Percentiles rank a stretch among this genome's conserved stretches.
Evolutionary conservation across 2,113 vertebrate species (phyloP).

Genomic region (Hirundichthys speculiger): DNA sequence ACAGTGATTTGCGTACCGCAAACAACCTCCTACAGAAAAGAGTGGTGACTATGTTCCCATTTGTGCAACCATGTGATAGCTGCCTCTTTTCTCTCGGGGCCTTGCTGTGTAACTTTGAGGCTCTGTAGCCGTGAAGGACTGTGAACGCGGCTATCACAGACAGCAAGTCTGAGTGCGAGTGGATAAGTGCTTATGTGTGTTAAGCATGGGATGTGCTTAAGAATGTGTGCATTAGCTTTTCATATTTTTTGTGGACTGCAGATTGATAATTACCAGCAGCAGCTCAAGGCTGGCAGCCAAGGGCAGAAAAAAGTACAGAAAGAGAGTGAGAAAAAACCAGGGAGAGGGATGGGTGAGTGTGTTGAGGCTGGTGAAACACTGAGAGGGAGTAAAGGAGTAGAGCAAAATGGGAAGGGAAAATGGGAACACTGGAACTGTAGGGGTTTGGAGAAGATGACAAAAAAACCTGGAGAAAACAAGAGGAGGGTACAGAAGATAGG

Average conservation of each 20-base stretch:
- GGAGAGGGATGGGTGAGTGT: constrained; percentile 16
- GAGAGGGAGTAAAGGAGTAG: constrained; percentile 15
- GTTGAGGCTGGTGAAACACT: constrained; percentile 5
- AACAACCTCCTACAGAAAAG: constrained; percentile 59
- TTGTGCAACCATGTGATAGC: constrained; percentile 61
- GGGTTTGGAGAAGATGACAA: constrained; percentile 32
- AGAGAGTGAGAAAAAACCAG: constrained; percentile 6
- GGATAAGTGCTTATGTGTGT: constrained; percentile 10
- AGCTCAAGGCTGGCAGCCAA: constrained; percentile 49
- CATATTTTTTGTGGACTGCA: constrained; percentile 44
- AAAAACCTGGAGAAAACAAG: constrained; percentile 29
- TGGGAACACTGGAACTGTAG: constrained; percentile 27
- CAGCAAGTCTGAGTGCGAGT: neutral
- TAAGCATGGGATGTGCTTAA: constrained; percentile 19
- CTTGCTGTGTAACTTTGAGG: constrained; percentile 38
- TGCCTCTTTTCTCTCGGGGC: constrained; percentile 47
- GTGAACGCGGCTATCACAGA: neutral
- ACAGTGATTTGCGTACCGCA: constrained; percentile 65
- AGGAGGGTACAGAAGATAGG: constrained; percentile 15
- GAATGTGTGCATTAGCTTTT: constrained; percentile 41
- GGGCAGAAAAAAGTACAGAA: constrained; percentile 39
- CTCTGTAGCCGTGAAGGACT: constrained; percentile 49
- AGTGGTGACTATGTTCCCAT: constrained; percentile 50
- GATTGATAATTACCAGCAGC: constrained; percentile 66
- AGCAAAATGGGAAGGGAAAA: constrained; percentile 18